phyloP scores from a whole-genome alignment of 1,140 invertebrate genomes.

The Penaeus indicus region DNA sequence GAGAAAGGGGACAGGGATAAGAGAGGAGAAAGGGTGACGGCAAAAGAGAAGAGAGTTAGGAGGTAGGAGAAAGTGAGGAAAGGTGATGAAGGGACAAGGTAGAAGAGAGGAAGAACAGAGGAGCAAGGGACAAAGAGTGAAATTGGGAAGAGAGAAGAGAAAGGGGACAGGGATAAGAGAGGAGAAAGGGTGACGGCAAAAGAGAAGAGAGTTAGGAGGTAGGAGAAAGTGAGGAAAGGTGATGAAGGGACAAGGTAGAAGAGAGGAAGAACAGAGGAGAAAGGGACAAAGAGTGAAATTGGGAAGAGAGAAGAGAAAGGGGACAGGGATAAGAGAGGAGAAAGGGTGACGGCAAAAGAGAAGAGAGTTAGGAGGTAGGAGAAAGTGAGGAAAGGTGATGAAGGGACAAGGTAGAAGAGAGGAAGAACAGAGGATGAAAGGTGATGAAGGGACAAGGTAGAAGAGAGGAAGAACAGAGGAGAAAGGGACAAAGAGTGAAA shows the following conservation, averaged over 20 bases:
- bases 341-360: not conserved
- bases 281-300: no score
- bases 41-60: not conserved
- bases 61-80: not conserved
- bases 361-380: not conserved
- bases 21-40: no score
- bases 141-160: not conserved
- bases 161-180: not conserved
- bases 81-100: no score
- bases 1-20: not conserved
- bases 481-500: not conserved
- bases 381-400: not conserved
- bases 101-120: not conserved
- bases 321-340: not conserved
- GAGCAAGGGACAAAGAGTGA: not conserved
- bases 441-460: no score
- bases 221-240: not conserved
- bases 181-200: no score
- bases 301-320: not conserved
- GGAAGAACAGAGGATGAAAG: not conserved
- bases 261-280: not conserved
- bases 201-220: not conserved
- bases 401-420: not conserved
- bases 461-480: not conserved
- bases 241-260: not conserved